phyloP scores from a whole-genome alignment of 2,797 vertebrate genomes.

The Peromyscus melanophrys region DNA sequence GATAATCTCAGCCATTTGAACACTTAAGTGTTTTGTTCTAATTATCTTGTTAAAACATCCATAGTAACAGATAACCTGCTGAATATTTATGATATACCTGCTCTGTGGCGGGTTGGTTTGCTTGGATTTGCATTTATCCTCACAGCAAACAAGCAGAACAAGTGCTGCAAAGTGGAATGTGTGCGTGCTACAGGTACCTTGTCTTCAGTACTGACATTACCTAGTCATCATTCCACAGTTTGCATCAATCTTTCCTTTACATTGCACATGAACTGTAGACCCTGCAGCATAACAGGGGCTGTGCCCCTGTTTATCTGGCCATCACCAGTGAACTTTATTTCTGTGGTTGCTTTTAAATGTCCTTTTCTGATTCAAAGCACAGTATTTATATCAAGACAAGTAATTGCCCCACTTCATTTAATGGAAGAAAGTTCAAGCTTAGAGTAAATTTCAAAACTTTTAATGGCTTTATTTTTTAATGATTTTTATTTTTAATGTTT shows the following conservation, averaged over 20 bases:
- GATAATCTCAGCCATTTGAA: not conserved
- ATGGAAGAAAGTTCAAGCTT: constrained; percentile 20
- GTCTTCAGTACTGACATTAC: not conserved
- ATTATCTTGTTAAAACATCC: not conserved
- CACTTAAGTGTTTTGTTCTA: not conserved
- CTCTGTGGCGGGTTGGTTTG: not conserved
- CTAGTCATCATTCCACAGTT: not conserved
- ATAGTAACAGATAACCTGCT: not conserved
- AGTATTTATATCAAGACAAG: constrained; percentile 29
- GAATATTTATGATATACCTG: not conserved
- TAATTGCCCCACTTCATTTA: not conserved
- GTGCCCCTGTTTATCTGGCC: not conserved
- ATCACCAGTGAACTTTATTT: not conserved
- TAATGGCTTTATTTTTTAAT: constrained; percentile 4
- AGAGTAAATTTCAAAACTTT: constrained; percentile 67
- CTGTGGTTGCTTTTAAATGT: not conserved
- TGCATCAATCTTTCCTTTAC: not conserved
- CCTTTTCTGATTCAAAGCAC: not conserved
- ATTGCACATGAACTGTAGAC: not conserved
- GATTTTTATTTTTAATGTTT: not conserved
- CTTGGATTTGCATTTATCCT: not conserved
- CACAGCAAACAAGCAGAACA: not conserved
- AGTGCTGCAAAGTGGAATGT: too few relatives aligned
- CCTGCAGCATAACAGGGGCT: not conserved
- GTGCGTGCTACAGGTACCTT: not conserved